Conservation (phyloP, 1,140 invertebrate species). For the Caenorhabditis latens region DNA sequence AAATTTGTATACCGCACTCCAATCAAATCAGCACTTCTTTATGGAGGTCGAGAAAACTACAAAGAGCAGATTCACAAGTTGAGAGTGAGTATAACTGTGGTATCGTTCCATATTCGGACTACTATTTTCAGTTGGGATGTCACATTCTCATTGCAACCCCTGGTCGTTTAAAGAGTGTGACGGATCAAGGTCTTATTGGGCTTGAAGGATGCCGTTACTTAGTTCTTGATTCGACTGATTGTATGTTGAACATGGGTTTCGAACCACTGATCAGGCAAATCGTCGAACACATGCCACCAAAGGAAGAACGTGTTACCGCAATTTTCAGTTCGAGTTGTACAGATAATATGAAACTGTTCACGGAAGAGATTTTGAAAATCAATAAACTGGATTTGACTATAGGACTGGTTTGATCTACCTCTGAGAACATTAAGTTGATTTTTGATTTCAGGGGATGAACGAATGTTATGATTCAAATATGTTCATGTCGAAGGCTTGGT, state of each 20-base stretch:
- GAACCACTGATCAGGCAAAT: slow-evolving; percentile 92
- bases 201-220: slow-evolving; percentile 85
- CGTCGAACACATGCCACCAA: slow-evolving; percentile 93
- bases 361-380: too few species aligned
- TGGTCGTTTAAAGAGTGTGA: slow-evolving; percentile 91
- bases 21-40: slow-evolving; percentile 92
- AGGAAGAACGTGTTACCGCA: slow-evolving; percentile 85
- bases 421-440: too few species aligned
- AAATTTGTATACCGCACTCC: slow-evolving; percentile 94
- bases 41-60: slow-evolving; percentile 78
- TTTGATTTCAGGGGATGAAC: too few species aligned
- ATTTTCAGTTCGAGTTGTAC: too few species aligned
- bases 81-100: slow-evolving; percentile 78
- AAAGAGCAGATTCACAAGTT: slow-evolving; percentile 78
- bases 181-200: slow-evolving; percentile 88
- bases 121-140: slow-evolving; percentile 80
- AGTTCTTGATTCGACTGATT: slow-evolving; percentile 83
- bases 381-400: too few species aligned
- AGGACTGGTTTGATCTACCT: too few species aligned
- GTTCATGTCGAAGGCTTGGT: too few species aligned
- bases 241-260: slow-evolving; percentile 91
- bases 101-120: background rate
- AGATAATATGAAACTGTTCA: too few species aligned
- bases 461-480: too few species aligned
- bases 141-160: slow-evolving; percentile 95